Evolutionary conservation across 1,140 invertebrate genomes (phyloP).

Genomic region (Bombus confusus): DNA sequence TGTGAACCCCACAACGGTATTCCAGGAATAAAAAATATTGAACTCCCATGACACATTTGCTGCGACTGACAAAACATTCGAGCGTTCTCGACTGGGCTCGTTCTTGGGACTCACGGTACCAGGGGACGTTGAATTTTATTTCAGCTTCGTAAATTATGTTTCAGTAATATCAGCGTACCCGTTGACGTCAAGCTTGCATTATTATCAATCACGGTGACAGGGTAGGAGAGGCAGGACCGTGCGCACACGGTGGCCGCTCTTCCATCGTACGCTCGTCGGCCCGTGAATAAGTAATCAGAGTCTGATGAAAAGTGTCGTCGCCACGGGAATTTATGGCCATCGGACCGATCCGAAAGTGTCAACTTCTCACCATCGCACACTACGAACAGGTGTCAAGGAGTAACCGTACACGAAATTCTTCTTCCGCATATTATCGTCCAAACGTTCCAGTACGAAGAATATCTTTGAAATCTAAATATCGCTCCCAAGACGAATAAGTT

Average conservation of each 20-base stretch:
- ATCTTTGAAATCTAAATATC: background rate
- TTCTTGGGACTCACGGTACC: background rate
- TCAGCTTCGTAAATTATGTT: slow-evolving; percentile 72
- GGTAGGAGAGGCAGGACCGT: slow-evolving; percentile 37
- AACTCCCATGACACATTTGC: background rate
- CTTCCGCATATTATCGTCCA: background rate
- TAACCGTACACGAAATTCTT: slow-evolving; percentile 48
- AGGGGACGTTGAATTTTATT: slow-evolving; percentile 68
- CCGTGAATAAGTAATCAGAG: slow-evolving; percentile 75
- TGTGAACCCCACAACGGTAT: background rate
- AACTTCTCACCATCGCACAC: slow-evolving; percentile 52
- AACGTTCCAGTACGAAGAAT: background rate
- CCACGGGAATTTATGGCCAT: slow-evolving; percentile 69
- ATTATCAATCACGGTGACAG: slow-evolving; percentile 73
- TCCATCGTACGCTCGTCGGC: slow-evolving; percentile 67
- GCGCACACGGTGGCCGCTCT: slow-evolving; percentile 52
- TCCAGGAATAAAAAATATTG: background rate
- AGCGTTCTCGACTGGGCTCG: background rate
- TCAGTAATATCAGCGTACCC: slow-evolving; percentile 68
- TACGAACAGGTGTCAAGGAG: slow-evolving; percentile 27
- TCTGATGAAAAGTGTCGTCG: slow-evolving; percentile 73
- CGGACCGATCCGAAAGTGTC: slow-evolving; percentile 69
- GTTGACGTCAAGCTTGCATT: slow-evolving; percentile 69
- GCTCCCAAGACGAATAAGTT: accelerated
- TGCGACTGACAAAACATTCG: background rate